A percentile compares a stretch with the other conserved stretches of the same genome.
phyloP scores from a whole-genome alignment of 1,140 invertebrate genomes.

The Coenobita brevimanus region DNA sequence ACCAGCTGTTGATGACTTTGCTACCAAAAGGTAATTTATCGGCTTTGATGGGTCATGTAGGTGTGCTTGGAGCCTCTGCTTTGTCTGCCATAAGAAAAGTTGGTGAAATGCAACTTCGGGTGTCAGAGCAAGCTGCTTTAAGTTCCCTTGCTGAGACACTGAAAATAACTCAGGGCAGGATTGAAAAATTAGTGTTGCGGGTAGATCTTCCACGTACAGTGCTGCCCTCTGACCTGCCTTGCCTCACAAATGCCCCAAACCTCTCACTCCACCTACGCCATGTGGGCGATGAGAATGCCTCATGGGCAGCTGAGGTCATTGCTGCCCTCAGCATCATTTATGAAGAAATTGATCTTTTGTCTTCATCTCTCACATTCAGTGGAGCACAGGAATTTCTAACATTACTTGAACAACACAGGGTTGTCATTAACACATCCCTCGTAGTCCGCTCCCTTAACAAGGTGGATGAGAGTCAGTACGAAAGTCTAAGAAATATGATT shows the following conservation, averaged over 20 bases:
- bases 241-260: neutral
- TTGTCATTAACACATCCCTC: neutral
- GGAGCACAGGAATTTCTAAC: neutral
- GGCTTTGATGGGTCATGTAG: conserved; percentile 41
- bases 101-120: neutral
- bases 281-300: neutral
- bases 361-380: neutral
- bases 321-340: neutral
- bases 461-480: neutral
- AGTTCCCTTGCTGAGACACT: neutral
- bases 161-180: no score
- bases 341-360: neutral
- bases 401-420: neutral
- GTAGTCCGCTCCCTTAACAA: conserved; percentile 6
- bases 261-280: neutral
- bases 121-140: neutral
- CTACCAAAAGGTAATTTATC: conserved; percentile 25
- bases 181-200: conserved; percentile 4
- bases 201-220: conserved; percentile 3
- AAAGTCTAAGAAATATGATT: neutral
- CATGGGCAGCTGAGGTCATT: neutral
- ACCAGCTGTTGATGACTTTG: conserved; percentile 17
- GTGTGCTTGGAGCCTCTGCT: conserved; percentile 18
- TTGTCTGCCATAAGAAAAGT: neutral
- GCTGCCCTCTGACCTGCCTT: neutral